phyloP scores from a whole-genome alignment of 2,888 invertebrate genomes.

The Platycheirus rosarum region DNA sequence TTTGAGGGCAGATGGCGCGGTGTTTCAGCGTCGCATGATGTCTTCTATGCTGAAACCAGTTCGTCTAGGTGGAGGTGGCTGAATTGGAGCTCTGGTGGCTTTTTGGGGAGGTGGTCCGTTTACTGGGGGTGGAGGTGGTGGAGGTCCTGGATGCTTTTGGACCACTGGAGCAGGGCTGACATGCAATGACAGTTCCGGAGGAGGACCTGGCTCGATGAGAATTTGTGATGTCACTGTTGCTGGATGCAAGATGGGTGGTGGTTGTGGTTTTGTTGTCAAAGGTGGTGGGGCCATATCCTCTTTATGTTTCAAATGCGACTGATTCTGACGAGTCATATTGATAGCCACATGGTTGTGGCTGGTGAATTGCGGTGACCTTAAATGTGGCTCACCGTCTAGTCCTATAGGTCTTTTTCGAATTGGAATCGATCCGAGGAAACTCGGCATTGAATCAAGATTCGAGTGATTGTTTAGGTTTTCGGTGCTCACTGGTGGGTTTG shows the following conservation, averaged over 20 bases:
- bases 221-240: conserved; percentile 64
- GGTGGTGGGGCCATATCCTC: conserved; percentile 64
- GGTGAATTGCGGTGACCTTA: conserved; percentile 62
- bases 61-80: conserved; percentile 83
- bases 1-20: conserved; percentile 14
- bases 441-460: conserved; percentile 81
- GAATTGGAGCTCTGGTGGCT: conserved; percentile 67
- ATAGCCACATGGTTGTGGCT: conserved; percentile 73
- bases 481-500: conserved; percentile 71
- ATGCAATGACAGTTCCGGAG: conserved; percentile 58
- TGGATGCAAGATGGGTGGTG: conserved; percentile 64
- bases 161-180: conserved; percentile 43
- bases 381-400: conserved; percentile 77
- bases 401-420: conserved; percentile 81
- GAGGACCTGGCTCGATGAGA: conserved; percentile 66
- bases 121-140: conserved; percentile 63
- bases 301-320: conserved; percentile 49
- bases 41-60: conserved; percentile 96
- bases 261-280: conserved; percentile 45
- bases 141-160: conserved; percentile 61
- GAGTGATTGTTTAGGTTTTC: conserved; percentile 78
- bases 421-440: conserved; percentile 82
- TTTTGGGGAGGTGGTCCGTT: conserved; percentile 60
- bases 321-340: conserved; percentile 80
- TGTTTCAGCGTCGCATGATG: conserved; percentile 91